Evolutionary conservation across 2,113 vertebrate genomes (phyloP).

Genomic region (Cinclus cinclus): DNA sequence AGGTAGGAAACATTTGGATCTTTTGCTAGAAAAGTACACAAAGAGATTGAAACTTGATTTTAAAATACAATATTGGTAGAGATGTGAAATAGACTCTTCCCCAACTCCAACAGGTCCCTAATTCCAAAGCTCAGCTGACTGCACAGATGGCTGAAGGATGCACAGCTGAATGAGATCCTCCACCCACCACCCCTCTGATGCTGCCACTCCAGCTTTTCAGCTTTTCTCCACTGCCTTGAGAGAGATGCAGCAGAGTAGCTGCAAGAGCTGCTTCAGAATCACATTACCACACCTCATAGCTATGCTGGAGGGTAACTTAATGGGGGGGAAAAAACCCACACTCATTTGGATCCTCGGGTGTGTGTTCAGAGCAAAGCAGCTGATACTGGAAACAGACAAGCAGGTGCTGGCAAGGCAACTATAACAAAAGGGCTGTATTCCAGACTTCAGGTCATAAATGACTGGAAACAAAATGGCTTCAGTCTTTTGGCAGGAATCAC

Average conservation of each 20-base stretch:
- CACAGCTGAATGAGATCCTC: background rate
- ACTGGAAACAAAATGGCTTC: background rate
- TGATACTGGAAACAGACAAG: background rate
- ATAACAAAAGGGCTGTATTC: background rate
- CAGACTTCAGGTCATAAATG: background rate
- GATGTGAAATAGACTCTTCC: background rate
- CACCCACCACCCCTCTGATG: background rate
- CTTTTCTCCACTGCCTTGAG: background rate
- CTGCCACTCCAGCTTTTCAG: background rate
- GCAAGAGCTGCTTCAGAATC: background rate
- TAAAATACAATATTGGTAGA: background rate
- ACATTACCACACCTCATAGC: background rate
- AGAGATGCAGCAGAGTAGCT: background rate
- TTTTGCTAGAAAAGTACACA: background rate
- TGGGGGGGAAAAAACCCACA: rapidly evolving
- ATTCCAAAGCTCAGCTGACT: background rate
- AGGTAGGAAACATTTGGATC: background rate
- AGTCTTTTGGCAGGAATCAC: background rate
- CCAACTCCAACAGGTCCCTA: background rate
- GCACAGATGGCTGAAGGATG: background rate
- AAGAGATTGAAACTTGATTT: background rate
- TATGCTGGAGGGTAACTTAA: background rate
- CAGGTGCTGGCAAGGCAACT: background rate
- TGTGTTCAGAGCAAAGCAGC: background rate
- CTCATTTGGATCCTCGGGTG: too few relatives aligned